Evolutionary conservation across 2,113 vertebrate species (phyloP).

Genomic region (Chunga burmeisteri): DNA sequence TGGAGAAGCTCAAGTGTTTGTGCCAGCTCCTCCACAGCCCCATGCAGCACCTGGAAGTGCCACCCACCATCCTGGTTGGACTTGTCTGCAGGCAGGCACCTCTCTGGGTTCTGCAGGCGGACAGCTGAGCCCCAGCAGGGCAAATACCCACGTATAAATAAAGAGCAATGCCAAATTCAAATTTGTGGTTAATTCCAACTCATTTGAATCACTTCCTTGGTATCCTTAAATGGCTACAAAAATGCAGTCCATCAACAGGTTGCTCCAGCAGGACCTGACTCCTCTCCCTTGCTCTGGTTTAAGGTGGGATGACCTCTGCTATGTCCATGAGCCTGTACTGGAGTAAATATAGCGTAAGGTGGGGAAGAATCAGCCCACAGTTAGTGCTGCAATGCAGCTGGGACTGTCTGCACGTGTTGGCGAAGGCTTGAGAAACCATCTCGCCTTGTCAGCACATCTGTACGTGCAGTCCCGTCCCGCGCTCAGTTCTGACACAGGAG

Average conservation of each 20-base stretch:
- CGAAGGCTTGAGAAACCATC: background rate
- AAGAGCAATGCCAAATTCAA: background rate
- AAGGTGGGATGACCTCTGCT: background rate
- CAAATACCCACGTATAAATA: background rate
- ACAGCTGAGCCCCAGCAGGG: background rate
- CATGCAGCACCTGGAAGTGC: background rate
- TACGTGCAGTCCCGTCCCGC: background rate
- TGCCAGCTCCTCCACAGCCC: background rate
- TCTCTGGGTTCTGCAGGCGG: background rate
- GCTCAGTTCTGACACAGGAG: background rate
- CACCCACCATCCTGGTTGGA: background rate
- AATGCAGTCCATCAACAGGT: background rate
- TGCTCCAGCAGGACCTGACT: background rate
- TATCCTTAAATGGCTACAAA: background rate
- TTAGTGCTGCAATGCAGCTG: background rate
- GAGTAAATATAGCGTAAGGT: background rate
- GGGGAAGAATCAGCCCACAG: background rate
- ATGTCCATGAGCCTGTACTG: background rate
- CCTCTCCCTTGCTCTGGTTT: background rate
- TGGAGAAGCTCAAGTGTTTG: background rate
- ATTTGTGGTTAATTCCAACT: background rate
- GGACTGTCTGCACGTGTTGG: background rate
- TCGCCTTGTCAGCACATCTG: background rate
- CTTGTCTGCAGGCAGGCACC: background rate
- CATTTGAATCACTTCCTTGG: background rate